phyloP scores from a whole-genome alignment of 1,140 invertebrate genomes.

The Meloidogyne hapla region DNA sequence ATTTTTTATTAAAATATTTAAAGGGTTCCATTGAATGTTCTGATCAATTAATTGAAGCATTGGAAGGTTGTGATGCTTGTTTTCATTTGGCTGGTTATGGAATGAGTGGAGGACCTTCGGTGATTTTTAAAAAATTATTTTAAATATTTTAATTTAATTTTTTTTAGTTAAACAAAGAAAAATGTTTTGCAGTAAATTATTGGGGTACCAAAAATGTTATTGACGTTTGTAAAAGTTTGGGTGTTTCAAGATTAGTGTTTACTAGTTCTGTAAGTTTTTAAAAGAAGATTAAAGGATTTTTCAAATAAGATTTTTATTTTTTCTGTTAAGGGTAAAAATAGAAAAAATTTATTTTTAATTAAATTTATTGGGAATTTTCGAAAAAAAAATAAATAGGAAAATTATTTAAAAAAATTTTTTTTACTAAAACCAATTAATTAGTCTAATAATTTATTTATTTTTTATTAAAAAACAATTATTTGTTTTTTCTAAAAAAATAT shows the following conservation, averaged over 20 bases:
- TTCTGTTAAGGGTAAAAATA: too few relatives aligned
- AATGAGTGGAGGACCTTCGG: slow-evolving; percentile 47
- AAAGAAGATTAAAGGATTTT: too few relatives aligned
- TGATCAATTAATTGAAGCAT: slow-evolving; percentile 30
- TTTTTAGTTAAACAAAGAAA: slow-evolving; percentile 42
- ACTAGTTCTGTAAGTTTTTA: slow-evolving; percentile 39
- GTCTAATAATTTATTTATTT: too few relatives aligned
- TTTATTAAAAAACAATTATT: too few relatives aligned
- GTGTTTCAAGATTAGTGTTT: slow-evolving; percentile 41
- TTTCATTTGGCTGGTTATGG: slow-evolving; percentile 52
- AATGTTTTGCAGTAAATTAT: slow-evolving; percentile 36
- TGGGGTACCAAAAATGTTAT: slow-evolving; percentile 38
- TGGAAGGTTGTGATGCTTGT: slow-evolving; percentile 46
- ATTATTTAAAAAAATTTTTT: too few relatives aligned
- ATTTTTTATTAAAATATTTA: background rate
- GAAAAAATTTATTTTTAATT: too few relatives aligned
- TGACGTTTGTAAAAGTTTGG: slow-evolving; percentile 27
- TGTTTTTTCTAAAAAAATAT: too few relatives aligned
- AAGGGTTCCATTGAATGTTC: slow-evolving; percentile 44
- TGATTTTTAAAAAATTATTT: background rate
- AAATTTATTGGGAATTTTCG: too few relatives aligned
- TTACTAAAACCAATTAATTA: too few relatives aligned
- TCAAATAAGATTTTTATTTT: too few relatives aligned
- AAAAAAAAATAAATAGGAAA: too few relatives aligned
- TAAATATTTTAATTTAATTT: background rate